Base-by-base conservation (phyloP, 2,888 invertebrate species). In the Eudasyphora cyanicolor region DNA sequence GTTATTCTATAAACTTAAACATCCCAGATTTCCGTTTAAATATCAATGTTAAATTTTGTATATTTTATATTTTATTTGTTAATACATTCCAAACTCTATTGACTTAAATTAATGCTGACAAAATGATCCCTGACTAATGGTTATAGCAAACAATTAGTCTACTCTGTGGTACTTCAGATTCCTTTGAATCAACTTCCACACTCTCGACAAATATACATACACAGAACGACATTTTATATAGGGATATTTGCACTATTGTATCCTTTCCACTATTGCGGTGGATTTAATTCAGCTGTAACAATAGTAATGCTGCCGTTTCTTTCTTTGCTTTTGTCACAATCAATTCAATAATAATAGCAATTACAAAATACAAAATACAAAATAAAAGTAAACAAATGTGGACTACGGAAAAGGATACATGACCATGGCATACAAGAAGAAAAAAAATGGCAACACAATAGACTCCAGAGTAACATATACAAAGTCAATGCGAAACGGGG, bases 331-430 rank as follows among this genome's bases (percentile, higher is more conserved):
- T 17, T 64, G 38, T 38, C 32, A 51, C 80, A 84, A 79, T 60
- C 79, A 80, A 83, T 76, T 75, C 73, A 82, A 71, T 82, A 80
- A 32, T 76, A 83, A 82, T 79, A 78, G 77, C 80, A 84, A 82
- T 82, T 70, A 76, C 76, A 76, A 79, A 82, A 80, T 75, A 82
- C 78, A 85, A n/a, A n/a, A n/a, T n/a, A n/a, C n/a, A n/a, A n/a
- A 85, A 86, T 85, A 85, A 79, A 79, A 82, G 74, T 77, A 76
- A 76, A 71, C 32, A 84, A n/a, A 82, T 79, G 77, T 79, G 82
- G 86, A 86, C 83, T 79, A 77, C 77, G 76, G 77, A 82, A 82
- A 81, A 74, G 84, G 57, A 78, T 86, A 89, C 87, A 88, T 88
- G 89, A 88, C 88, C 86, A 32, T 32, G 21, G 76, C 67, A 83